phyloP scores from a whole-genome alignment of 2,888 invertebrate genomes.

The Apodemia duryi region DNA sequence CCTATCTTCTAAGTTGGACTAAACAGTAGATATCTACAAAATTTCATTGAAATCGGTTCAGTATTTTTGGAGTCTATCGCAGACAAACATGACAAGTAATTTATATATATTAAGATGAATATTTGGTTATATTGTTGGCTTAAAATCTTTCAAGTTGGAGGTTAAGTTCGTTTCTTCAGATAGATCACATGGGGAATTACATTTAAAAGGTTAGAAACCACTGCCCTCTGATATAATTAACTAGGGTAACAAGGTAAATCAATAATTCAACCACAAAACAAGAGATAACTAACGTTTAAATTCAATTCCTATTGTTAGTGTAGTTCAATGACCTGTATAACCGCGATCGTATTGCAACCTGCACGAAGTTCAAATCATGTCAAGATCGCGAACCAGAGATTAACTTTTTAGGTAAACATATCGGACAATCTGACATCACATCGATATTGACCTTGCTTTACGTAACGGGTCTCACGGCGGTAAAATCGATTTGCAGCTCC shows the following conservation, averaged over 20 bases:
- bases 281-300: slow-evolving; percentile 22
- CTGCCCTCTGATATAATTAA: not conserved
- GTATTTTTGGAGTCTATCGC: too few relatives aligned
- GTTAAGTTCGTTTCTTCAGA: too few relatives aligned
- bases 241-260: slow-evolving; percentile 1
- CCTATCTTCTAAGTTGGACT: too few relatives aligned
- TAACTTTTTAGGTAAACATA: slow-evolving; percentile 58
- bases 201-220: too few relatives aligned
- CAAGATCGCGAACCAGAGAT: slow-evolving; percentile 61
- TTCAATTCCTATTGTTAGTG: slow-evolving; percentile 22
- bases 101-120: too few relatives aligned
- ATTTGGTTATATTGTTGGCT: too few relatives aligned
- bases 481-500: slow-evolving; percentile 29
- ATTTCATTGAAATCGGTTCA: too few relatives aligned
- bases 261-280: slow-evolving; percentile 1
- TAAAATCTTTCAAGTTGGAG: too few relatives aligned
- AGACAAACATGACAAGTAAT: too few relatives aligned
- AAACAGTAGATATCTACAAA: too few relatives aligned
- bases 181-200: too few relatives aligned
- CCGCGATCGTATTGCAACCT: slow-evolving; percentile 39
- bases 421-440: slow-evolving; percentile 42
- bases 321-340: slow-evolving; percentile 37
- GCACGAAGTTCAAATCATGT: slow-evolving; percentile 59
- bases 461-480: slow-evolving; percentile 33
- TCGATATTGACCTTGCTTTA: slow-evolving; percentile 35